A percentile compares a stretch with the other conserved stretches of the same genome.
phyloP scores from a whole-genome alignment of 2,113 vertebrate species.

The Paedocypris sp. region DNA sequence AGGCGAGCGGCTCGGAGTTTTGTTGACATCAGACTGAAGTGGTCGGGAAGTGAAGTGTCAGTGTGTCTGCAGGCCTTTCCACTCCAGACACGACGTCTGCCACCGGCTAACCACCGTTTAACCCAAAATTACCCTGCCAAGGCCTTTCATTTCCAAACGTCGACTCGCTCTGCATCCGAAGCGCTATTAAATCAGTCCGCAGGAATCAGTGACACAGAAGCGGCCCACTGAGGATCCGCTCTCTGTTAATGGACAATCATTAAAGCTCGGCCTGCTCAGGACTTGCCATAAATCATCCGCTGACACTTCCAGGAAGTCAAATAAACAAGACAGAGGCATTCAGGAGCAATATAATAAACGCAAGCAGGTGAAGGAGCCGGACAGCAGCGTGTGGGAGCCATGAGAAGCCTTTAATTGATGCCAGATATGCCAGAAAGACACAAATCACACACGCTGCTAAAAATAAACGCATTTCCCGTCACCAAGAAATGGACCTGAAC shows the following conservation, averaged over 20 bases:
- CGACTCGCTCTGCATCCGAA: background rate
- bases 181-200: background rate
- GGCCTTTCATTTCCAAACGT: background rate
- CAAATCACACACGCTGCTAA: background rate
- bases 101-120: conserved; percentile 7
- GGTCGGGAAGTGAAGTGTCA: background rate
- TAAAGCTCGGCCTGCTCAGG: conserved; percentile 41
- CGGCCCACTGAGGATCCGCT: conserved; percentile 30
- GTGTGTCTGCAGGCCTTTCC: background rate
- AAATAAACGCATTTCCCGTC: background rate
- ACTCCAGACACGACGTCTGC: conserved; percentile 19
- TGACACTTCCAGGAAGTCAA: conserved; percentile 41
- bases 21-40: too few species aligned
- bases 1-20: too few species aligned
- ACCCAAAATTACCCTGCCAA: conserved; percentile 14
- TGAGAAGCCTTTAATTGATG: conserved; percentile 4
- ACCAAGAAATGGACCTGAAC: background rate
- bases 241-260: conserved; percentile 45
- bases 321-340: conserved; percentile 42
- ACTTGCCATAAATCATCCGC: conserved; percentile 48
- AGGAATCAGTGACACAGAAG: background rate
- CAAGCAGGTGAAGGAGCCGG: background rate
- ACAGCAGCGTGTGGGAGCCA: background rate
- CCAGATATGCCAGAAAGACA: background rate
- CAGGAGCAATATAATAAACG: conserved; percentile 39